phyloP scores from a whole-genome alignment of 2,888 invertebrate genomes.

The Phyllotreta cruciferae region DNA sequence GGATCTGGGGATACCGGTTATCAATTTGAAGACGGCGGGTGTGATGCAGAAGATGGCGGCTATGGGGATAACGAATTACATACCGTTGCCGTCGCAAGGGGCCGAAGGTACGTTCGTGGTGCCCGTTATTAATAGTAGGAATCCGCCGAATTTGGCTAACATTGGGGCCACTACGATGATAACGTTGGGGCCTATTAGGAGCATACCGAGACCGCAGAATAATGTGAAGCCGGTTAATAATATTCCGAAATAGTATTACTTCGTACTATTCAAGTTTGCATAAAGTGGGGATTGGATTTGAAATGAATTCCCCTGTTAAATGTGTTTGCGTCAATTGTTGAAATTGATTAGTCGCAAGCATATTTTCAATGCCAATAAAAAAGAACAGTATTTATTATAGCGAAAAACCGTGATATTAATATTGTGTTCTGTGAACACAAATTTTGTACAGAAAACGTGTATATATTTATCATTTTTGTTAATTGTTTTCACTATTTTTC shows the following conservation, averaged over 20 bases:
- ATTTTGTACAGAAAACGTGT: conserved; percentile 22
- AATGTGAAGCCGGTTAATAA: conserved; percentile 36
- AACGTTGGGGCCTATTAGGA: conserved; percentile 73
- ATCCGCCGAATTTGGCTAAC: conserved; percentile 58
- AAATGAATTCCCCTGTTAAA: too few relatives aligned
- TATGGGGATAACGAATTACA: conserved; percentile 77
- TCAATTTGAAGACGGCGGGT: conserved; percentile 74
- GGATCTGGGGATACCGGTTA: conserved; percentile 76
- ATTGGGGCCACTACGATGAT: conserved; percentile 75
- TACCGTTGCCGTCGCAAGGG: conserved; percentile 70
- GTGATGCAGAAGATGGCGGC: conserved; percentile 69
- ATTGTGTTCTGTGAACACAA: conserved; percentile 27
- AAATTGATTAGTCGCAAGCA: neutral
- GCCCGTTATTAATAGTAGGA: conserved; percentile 64
- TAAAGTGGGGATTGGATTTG: neutral
- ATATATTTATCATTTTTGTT: neutral
- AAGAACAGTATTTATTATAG: neutral
- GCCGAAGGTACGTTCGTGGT: conserved; percentile 66
- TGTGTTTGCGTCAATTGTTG: neutral
- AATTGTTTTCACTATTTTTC: neutral
- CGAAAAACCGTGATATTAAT: neutral
- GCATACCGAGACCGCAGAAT: conserved; percentile 48
- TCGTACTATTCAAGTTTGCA: neutral
- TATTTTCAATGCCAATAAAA: neutral
- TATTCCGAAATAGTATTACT: conserved; percentile 9